Percentiles rank a stretch among this genome's conserved stretches.
phyloP scores from a whole-genome alignment of 2,888 invertebrate species.

The Cinara cedri region DNA sequence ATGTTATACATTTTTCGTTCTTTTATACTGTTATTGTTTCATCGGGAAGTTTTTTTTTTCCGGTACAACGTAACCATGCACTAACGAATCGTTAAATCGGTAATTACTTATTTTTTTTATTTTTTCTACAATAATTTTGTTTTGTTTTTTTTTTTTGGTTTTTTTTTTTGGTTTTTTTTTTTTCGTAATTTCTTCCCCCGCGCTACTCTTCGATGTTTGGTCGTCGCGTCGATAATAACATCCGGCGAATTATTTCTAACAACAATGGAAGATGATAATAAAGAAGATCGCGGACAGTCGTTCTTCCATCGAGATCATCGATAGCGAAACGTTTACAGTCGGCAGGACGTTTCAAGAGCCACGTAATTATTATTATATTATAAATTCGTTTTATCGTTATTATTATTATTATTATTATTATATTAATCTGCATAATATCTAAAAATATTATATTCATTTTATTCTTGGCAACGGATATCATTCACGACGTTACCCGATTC shows the following conservation, averaged over 20 bases:
- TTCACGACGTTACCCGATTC: constrained; percentile 29
- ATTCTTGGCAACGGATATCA: constrained; percentile 37
- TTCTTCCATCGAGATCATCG: constrained; percentile 53
- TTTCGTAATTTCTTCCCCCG: not conserved
- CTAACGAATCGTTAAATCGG: constrained; percentile 10
- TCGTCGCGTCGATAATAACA: not conserved
- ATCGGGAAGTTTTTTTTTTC: too few species aligned
- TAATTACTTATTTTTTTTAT: constrained; percentile 4
- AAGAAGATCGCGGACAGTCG: constrained; percentile 23
- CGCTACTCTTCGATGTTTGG: constrained; percentile 26
- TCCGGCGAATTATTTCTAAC: not conserved
- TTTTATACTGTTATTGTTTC: not conserved
- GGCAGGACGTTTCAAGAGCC: constrained; percentile 51
- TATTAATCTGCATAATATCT: constrained; percentile 30
- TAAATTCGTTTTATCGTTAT: too few species aligned
- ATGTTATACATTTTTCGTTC: not conserved
- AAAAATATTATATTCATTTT: constrained; percentile 49
- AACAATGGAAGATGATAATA: constrained; percentile 50
- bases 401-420: too few species aligned
- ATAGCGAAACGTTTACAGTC: constrained; percentile 44
- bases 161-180: too few species aligned
- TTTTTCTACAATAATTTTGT: not conserved
- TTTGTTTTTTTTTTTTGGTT: not conserved
- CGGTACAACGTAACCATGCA: constrained; percentile 7
- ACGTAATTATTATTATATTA: too few species aligned